Percentiles rank a stretch among this genome's conserved stretches.
phyloP scores from a whole-genome alignment of 2,113 vertebrate species.

The Cebus imitator region DNA sequence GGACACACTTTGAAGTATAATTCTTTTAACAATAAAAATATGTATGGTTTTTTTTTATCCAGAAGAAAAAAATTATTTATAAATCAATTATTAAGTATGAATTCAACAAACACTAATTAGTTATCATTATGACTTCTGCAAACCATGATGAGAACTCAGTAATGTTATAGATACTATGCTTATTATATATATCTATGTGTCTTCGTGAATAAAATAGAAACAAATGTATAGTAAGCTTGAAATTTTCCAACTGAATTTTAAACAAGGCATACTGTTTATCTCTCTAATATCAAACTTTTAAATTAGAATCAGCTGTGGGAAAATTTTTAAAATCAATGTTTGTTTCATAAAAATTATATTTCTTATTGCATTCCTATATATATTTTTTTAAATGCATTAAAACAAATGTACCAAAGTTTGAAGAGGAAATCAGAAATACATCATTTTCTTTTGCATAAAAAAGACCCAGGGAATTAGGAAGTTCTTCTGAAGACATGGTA shows the following conservation, averaged over 20 bases:
- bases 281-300: neutral
- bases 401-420: constrained; percentile 84
- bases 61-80: neutral
- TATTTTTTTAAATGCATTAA: neutral
- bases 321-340: neutral
- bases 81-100: neutral
- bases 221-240: neutral
- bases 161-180: neutral
- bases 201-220: constrained; percentile 23
- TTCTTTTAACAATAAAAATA: neutral
- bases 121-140: neutral
- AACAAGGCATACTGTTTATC: neutral
- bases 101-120: neutral
- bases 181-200: neutral
- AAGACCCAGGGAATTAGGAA: constrained; percentile 79
- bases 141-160: neutral
- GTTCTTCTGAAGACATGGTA: constrained; percentile 79
- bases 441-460: constrained; percentile 86
- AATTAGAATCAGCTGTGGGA: neutral
- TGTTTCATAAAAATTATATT: neutral
- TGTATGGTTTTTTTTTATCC: neutral
- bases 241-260: neutral
- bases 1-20: neutral
- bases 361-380: neutral
- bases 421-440: constrained; percentile 85